Evolutionary conservation across 1,140 invertebrate genomes (phyloP).

Genomic region (Polyergus mexicanus): DNA sequence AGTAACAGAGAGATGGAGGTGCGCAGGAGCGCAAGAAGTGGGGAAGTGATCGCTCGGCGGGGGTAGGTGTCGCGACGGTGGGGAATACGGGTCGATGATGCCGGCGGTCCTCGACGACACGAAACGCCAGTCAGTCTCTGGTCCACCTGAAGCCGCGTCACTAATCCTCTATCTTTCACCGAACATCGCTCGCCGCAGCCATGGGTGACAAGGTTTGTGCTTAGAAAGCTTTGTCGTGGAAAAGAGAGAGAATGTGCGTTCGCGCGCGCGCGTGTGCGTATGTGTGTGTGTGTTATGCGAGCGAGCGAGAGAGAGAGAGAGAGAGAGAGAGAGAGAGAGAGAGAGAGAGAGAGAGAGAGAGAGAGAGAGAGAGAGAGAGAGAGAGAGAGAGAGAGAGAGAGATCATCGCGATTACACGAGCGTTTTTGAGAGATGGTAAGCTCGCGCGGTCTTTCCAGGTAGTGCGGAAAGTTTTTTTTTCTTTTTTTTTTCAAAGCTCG

Average conservation of each 20-base stretch:
- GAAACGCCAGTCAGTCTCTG: constrained; percentile 85
- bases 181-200: constrained; percentile 83
- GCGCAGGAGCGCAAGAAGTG: constrained; percentile 34
- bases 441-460: not conserved
- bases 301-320: constrained; percentile 32
- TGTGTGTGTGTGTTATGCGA: not conserved
- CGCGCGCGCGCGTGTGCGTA: too few relatives aligned
- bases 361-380: not conserved
- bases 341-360: constrained; percentile 27
- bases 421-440: not conserved
- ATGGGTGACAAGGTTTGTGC: constrained; percentile 86
- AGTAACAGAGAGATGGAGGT: constrained; percentile 46
- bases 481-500: not conserved
- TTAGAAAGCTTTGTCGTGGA: constrained; percentile 57
- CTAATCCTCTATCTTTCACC: constrained; percentile 82
- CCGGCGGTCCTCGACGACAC: constrained; percentile 82
- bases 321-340: constrained; percentile 14
- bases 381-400: not conserved
- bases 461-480: not conserved
- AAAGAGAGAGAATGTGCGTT: constrained; percentile 34
- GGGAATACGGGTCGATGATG: constrained; percentile 85
- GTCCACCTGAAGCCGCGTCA: constrained; percentile 83
- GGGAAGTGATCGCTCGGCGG: constrained; percentile 49
- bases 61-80: constrained; percentile 62
- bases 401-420: too few relatives aligned